Conservation (phyloP, 2,888 invertebrate genomes). For the Coenonympha arcania region DNA sequence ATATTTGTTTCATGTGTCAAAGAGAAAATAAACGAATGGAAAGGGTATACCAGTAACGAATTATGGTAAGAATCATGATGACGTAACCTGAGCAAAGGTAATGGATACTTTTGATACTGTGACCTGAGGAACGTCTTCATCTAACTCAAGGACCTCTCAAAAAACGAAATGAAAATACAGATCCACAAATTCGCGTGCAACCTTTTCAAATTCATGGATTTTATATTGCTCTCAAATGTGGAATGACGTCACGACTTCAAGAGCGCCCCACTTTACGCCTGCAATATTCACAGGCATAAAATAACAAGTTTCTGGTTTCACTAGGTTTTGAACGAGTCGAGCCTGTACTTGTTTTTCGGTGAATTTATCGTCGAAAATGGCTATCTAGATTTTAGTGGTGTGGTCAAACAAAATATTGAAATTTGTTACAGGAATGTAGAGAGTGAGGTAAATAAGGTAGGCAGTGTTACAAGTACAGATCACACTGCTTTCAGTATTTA, state of each 20-base stretch:
- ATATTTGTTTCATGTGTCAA: no score
- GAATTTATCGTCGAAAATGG: neutral
- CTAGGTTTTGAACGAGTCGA: slow-evolving; percentile 3
- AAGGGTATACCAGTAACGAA: no score
- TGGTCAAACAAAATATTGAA: no score
- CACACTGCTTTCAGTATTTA: no score
- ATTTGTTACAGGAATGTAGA: neutral
- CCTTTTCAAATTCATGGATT: slow-evolving; percentile 8
- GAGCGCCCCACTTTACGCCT: slow-evolving; percentile 27
- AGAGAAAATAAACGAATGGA: no score
- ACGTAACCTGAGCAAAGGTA: no score
- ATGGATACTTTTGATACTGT: no score
- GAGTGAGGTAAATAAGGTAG: no score
- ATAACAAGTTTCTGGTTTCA: slow-evolving; percentile 13
- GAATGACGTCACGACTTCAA: slow-evolving; percentile 24
- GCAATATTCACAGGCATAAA: slow-evolving; percentile 18
- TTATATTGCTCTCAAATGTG: slow-evolving; percentile 12
- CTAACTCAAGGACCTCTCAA: neutral
- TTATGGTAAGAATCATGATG: no score
- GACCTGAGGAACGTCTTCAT: no score
- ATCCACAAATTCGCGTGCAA: slow-evolving; percentile 9
- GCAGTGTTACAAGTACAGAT: no score
- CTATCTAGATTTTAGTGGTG: neutral
- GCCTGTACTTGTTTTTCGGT: neutral
- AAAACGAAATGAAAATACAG: slow-evolving; percentile 3